Percentiles rank a stretch among this genome's conserved stretches.
Conservation (phyloP, 2,797 vertebrate genomes). For the Crocodylus rhombifer region DNA sequence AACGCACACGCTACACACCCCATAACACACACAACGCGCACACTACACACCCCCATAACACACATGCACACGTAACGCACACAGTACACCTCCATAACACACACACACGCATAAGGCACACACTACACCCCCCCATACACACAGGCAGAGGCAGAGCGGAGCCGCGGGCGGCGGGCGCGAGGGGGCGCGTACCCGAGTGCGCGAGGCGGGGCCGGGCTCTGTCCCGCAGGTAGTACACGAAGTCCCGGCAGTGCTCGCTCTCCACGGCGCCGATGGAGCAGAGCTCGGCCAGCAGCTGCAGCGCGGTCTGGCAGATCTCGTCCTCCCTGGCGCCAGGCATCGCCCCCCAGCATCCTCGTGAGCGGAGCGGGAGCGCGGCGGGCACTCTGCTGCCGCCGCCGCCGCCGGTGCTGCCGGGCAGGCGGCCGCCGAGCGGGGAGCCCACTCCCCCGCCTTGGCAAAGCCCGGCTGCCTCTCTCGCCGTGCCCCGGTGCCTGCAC, state of each 20-base stretch:
- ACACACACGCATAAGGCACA: too few relatives aligned
- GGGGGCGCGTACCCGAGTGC: slow-evolving; percentile 89
- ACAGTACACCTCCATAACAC: too few relatives aligned
- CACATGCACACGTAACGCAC: too few relatives aligned
- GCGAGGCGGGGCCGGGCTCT: slow-evolving; percentile 91
- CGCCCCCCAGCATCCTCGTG: slow-evolving; percentile 98
- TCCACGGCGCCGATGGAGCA: slow-evolving; percentile 96
- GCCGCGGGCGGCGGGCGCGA: not conserved
- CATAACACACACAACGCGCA: too few relatives aligned
- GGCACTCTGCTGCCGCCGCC: slow-evolving; percentile 73
- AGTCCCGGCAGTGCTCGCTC: slow-evolving; percentile 95
- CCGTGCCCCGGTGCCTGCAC: not conserved
- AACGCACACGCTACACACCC: too few relatives aligned
- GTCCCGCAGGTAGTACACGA: slow-evolving; percentile 96
- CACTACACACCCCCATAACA: too few relatives aligned
- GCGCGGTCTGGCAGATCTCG: slow-evolving; percentile 98
- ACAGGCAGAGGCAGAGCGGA: not conserved
- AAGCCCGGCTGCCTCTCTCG: not conserved
- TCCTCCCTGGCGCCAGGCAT: slow-evolving; percentile 98
- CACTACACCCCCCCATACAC: too few relatives aligned
- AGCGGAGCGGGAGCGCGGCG: slow-evolving; percentile 85
- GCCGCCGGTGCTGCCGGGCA: slow-evolving; percentile 61
- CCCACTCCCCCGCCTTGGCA: not conserved
- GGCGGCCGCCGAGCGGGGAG: slow-evolving; percentile 17
- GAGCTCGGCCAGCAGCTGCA: slow-evolving; percentile 96